These are phyloP conservation scores for Coccyzus lansbergi DNA, from an alignment of 2,797 vertebrate genomes.

Conservation along the genomic window DNA sequence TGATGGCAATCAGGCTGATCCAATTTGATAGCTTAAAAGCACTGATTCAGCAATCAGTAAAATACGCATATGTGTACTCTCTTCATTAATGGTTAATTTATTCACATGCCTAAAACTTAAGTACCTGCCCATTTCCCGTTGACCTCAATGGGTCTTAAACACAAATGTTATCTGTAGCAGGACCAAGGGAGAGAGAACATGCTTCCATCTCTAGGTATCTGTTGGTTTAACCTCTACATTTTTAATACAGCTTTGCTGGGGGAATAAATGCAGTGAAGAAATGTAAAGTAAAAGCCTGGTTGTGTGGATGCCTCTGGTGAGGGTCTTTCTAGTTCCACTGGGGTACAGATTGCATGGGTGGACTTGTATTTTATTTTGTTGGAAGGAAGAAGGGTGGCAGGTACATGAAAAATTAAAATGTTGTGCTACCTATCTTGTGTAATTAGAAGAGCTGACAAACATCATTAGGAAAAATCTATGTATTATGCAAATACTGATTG, in stretches of 20 bases:
- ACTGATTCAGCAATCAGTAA: neutral
- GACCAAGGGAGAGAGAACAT: neutral
- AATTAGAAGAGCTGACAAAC: constrained; percentile 29
- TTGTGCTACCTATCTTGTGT: neutral
- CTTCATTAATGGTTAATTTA: neutral
- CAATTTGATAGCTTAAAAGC: neutral
- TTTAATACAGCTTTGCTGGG: neutral
- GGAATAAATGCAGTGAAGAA: neutral
- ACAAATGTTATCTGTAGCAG: neutral
- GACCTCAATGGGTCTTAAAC: neutral
- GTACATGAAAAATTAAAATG: neutral
- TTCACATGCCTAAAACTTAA: neutral
- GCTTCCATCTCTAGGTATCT: neutral
- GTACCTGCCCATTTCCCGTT: neutral
- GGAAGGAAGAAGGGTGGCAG: neutral
- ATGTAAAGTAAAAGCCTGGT: neutral
- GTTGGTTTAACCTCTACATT: neutral
- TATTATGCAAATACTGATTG: neutral
- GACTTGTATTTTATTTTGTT: neutral
- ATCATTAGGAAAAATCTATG: neutral
- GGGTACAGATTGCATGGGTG: neutral
- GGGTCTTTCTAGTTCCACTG: neutral
- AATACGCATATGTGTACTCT: neutral
- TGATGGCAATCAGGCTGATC: neutral
- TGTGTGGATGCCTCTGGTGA: neutral